Base-by-base conservation (phyloP, 1,140 invertebrate species). In the Heliothis virescens region DNA sequence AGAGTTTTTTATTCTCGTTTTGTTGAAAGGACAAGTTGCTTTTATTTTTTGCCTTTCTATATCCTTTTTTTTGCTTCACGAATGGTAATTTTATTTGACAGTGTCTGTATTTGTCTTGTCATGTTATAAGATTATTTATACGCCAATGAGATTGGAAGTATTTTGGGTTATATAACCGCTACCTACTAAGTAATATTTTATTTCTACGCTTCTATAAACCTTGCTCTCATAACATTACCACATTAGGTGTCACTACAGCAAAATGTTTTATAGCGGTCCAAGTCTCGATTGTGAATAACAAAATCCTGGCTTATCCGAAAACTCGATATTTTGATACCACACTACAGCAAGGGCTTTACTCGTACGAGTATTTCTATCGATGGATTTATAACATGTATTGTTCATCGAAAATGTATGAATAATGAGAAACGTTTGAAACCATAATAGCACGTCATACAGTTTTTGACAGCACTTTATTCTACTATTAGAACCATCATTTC, bases 241-340 rank as follows among this genome's bases (percentile, higher is more conserved):
- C 67, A 53, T 52, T 53, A n/a, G 16, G 48, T 52, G 21, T 26
- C 67, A 26, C 21, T 26, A 71, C 18, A 71, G 12, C 67, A 71
- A 71, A 71, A 50, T 53, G 47, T 53, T 71, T 71, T 71, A 71
- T 71, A 52, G 47, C 12, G 67, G 48, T 71, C 48, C 5, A 53
- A 52, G 26, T 53, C 13, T 53, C 67, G 48, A 71, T 52, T 52
- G 65, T 50, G 65, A 52, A 63, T 63, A 41, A 52, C 21, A n/a
- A 69, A 69, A 69, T 65, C 65, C 47, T 69, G 26, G 18, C 41
- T 50, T 50, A 29, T 50, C 48, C 21, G 7, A 15, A 26, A 71
- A 52, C 5, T 53, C 48, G 48, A 71, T 29, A 69, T 69, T 52
- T 10, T 10, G 12, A 63, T 41, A 47, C 4, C 34, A 3, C 15